Percentiles rank a stretch among this genome's conserved stretches.
Conservation (phyloP, 2,113 vertebrate species). For the Chaetodon trifascialis region DNA sequence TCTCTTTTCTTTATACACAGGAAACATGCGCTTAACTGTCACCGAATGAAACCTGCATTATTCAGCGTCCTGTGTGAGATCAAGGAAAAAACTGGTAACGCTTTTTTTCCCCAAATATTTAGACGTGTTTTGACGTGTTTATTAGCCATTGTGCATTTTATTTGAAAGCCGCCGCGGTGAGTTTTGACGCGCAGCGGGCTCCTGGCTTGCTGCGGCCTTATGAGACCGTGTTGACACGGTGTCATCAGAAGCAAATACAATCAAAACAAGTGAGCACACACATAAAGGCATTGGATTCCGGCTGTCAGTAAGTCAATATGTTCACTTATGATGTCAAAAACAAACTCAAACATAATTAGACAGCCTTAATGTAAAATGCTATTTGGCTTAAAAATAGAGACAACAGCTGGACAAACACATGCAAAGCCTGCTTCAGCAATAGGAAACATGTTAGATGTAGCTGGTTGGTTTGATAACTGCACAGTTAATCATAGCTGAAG, state of each 20-base stretch:
- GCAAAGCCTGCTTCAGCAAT: neutral
- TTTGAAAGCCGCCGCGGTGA: neutral
- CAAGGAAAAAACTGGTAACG: constrained; percentile 87
- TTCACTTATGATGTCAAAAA: neutral
- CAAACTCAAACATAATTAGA: neutral
- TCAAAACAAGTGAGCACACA: neutral
- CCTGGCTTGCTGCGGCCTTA: neutral
- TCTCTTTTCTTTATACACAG: constrained; percentile 66
- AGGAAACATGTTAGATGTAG: neutral
- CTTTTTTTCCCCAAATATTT: neutral
- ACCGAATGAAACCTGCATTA: constrained; percentile 88
- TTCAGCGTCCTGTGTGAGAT: constrained; percentile 89
- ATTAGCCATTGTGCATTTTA: neutral
- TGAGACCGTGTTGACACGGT: constrained; percentile 41
- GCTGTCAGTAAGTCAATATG: neutral
- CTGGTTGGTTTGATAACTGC: neutral
- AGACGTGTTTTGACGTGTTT: neutral
- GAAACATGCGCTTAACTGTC: constrained; percentile 89
- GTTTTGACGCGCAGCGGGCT: neutral
- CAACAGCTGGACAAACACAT: constrained; percentile 31
- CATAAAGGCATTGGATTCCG: neutral
- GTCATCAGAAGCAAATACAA: constrained; percentile 46
- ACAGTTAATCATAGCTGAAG: too few relatives aligned
- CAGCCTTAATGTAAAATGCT: neutral
- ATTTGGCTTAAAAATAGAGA: constrained; percentile 13